phyloP scores from a whole-genome alignment of 2,113 vertebrate genomes.

The Sinosuthora webbiana region DNA sequence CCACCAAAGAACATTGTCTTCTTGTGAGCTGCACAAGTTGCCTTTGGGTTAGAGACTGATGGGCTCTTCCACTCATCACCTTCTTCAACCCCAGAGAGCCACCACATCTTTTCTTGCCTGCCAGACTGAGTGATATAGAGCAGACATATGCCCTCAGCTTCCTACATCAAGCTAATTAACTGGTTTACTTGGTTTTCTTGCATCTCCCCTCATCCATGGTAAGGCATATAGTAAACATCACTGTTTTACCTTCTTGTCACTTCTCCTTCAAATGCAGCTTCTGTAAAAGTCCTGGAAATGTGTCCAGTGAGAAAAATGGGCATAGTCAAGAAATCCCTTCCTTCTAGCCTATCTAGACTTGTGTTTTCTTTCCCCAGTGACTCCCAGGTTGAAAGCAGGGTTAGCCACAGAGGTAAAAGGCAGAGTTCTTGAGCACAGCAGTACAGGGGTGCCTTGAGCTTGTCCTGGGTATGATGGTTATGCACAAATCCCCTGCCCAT shows the following conservation, averaged over 20 bases:
- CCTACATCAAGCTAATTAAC: not conserved
- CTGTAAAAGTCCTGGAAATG: not conserved
- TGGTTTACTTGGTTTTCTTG: not conserved
- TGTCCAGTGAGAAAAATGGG: not conserved
- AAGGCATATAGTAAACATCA: not conserved
- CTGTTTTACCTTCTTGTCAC: not conserved
- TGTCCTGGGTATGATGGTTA: rapidly evolving
- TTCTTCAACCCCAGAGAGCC: not conserved
- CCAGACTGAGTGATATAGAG: not conserved
- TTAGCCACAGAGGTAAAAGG: not conserved
- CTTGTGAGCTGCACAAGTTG: not conserved
- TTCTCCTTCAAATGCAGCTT: not conserved
- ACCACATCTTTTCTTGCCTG: not conserved
- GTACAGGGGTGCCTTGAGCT: not conserved
- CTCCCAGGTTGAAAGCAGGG: not conserved
- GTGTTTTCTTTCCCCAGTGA: not conserved
- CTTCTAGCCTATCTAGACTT: not conserved
- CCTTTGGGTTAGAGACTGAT: not conserved
- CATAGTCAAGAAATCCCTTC: not conserved
- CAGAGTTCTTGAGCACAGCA: not conserved
- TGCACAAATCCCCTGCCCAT: not conserved
- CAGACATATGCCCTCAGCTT: not conserved
- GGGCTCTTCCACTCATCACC: not conserved
- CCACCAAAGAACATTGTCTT: not conserved
- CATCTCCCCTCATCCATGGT: not conserved